A percentile compares a stretch with the other conserved stretches of the same genome.
Conservation (phyloP, 2,113 vertebrate species). For the Paradisaea rubra region DNA sequence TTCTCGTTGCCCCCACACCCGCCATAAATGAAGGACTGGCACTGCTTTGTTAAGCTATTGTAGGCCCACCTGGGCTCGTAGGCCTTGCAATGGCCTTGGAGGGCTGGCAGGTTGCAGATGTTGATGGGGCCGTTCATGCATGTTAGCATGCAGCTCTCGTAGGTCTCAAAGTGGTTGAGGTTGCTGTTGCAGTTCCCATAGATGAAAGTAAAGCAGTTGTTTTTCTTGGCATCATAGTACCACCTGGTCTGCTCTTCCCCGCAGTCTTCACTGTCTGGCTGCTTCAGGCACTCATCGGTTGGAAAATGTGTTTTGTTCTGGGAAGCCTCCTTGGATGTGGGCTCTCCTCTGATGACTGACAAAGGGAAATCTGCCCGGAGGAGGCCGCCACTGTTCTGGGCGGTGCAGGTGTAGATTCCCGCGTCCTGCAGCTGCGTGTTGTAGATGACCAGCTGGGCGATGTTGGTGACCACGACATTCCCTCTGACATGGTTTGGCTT, state of each 20-base stretch:
- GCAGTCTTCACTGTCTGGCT: conserved; percentile 79
- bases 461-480: conserved; percentile 92
- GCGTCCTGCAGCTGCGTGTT: conserved; percentile 84
- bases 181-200: conserved; percentile 82
- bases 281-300: conserved; percentile 80
- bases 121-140: conserved; percentile 84
- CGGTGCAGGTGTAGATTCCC: conserved; percentile 88
- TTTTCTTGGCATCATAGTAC: conserved; percentile 87
- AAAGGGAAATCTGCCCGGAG: conserved; percentile 81
- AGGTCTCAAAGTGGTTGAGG: conserved; percentile 83
- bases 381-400: conserved; percentile 80
- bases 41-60: conserved; percentile 78
- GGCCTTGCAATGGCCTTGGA: conserved; percentile 91
- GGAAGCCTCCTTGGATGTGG: conserved; percentile 44
- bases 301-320: conserved; percentile 78
- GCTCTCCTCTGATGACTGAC: conserved; percentile 76
- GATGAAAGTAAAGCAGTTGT: conserved; percentile 89
- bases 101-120: conserved; percentile 81
- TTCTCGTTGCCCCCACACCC: conserved; percentile 94
- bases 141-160: conserved; percentile 84
- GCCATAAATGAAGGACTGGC: conserved; percentile 91
- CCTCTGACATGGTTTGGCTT: conserved; percentile 86
- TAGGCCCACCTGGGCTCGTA: conserved; percentile 93
- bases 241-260: conserved; percentile 86
- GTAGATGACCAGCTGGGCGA: conserved; percentile 93